Conservation (phyloP, 2,888 invertebrate species). For the Drosophila borealis region DNA sequence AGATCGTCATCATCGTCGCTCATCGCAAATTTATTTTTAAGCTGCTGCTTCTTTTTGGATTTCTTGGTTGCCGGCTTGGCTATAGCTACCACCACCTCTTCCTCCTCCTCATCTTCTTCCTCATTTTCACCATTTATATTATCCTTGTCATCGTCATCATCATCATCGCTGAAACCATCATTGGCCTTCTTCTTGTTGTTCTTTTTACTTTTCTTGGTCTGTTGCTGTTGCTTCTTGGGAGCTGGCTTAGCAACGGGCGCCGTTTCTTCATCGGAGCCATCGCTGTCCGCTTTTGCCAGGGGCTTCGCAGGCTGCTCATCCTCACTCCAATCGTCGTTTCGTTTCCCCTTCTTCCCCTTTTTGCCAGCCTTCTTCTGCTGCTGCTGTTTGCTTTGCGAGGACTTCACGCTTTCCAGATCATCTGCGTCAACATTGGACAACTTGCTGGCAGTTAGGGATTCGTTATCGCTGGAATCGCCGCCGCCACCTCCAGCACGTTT, state of each 20-base stretch:
- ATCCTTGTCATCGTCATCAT: slow-evolving; percentile 48
- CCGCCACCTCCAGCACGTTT: slow-evolving; percentile 85
- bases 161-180: slow-evolving; percentile 78
- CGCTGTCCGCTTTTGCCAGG: slow-evolving; percentile 29
- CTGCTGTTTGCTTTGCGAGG: slow-evolving; percentile 61
- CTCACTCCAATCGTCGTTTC: slow-evolving; percentile 86
- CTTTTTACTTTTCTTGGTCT: slow-evolving; percentile 76
- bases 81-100: slow-evolving; percentile 29
- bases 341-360: slow-evolving; percentile 85
- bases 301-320: slow-evolving; percentile 72
- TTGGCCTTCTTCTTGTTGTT: slow-evolving; percentile 74
- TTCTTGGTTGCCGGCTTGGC: slow-evolving; percentile 79
- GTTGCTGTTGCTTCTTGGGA: slow-evolving; percentile 62
- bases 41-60: slow-evolving; percentile 81
- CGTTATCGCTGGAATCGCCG: slow-evolving; percentile 86
- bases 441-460: slow-evolving; percentile 68
- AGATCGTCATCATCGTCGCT: slow-evolving; percentile 71
- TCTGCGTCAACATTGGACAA: slow-evolving; percentile 81
- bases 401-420: slow-evolving; percentile 71
- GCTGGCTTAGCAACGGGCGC: slow-evolving; percentile 39
- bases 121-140: neutral
- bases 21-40: slow-evolving; percentile 59
- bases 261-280: slow-evolving; percentile 45
- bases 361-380: slow-evolving; percentile 75
- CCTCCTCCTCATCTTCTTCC: slow-evolving; percentile 52